Evolutionary conservation across 2,797 vertebrate genomes (phyloP).

Genomic region (Sphaeramia orbicularis): DNA sequence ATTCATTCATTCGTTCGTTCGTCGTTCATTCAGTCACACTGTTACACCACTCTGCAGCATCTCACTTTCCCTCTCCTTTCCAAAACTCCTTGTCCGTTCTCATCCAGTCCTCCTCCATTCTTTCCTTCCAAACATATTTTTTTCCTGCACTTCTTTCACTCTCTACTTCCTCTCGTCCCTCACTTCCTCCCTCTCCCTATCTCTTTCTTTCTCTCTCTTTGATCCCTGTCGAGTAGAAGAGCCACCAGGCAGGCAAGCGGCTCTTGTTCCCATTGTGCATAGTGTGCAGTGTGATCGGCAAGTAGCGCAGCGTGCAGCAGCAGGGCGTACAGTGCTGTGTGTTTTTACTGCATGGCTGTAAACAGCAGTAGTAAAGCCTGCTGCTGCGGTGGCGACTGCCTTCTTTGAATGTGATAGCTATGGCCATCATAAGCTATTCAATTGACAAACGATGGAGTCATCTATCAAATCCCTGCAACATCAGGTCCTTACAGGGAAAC

Average conservation of each 20-base stretch:
- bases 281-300: constrained; percentile 69
- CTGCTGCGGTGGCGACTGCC: constrained; percentile 24
- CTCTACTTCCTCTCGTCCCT: constrained; percentile 61
- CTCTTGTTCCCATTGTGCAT: constrained; percentile 70
- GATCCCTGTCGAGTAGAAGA: constrained; percentile 70
- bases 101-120: constrained; percentile 31
- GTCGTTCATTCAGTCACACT: constrained; percentile 22
- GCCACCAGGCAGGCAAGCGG: constrained; percentile 67
- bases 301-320: constrained; percentile 70
- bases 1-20: constrained; percentile 16
- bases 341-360: constrained; percentile 74
- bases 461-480: constrained; percentile 66
- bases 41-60: constrained; percentile 42
- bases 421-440: constrained; percentile 70
- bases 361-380: constrained; percentile 69
- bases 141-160: constrained; percentile 60
- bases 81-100: constrained; percentile 33
- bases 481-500: constrained; percentile 36
- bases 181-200: constrained; percentile 49
- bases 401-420: constrained; percentile 50
- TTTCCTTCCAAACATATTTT: constrained; percentile 46
- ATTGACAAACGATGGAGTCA: constrained; percentile 68
- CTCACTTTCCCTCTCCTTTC: constrained; percentile 41
- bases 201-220: constrained; percentile 61
- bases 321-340: constrained; percentile 51